Percentiles rank a stretch among this genome's conserved stretches.
Conservation (phyloP, 2,888 invertebrate species). For the Therioaphis trifolii region DNA sequence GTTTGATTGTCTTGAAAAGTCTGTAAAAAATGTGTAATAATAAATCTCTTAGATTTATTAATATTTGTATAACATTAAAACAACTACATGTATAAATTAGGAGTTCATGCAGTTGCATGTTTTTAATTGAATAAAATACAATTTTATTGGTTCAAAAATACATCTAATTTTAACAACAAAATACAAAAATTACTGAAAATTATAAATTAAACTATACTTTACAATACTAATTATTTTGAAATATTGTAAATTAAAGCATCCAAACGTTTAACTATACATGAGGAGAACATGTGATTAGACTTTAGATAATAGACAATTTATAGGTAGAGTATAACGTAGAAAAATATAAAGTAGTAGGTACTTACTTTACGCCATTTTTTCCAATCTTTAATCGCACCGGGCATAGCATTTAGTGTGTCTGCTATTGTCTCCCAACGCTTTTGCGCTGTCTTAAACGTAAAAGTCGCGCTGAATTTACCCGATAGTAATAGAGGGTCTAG, state of each 20-base stretch:
- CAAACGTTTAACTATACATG: not conserved
- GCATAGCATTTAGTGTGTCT: slow-evolving; percentile 8
- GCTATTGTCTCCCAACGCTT: slow-evolving; percentile 9
- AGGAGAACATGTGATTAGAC: too few relatives aligned
- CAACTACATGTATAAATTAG: too few relatives aligned
- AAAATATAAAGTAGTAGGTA: not conserved
- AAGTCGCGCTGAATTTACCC: not conserved
- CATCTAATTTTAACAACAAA: too few relatives aligned
- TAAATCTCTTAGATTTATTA: too few relatives aligned
- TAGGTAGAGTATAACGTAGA: not conserved
- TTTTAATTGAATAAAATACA: too few relatives aligned
- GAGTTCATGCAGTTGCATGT: too few relatives aligned
- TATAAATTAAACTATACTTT: too few relatives aligned
- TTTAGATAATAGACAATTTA: too few relatives aligned
- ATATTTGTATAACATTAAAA: too few relatives aligned
- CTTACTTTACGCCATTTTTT: slow-evolving; percentile 24
- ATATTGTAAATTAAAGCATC: not conserved
- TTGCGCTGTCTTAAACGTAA: slow-evolving; percentile 1
- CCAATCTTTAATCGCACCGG: slow-evolving; percentile 11
- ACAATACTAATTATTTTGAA: not conserved
- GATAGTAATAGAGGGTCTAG: not conserved
- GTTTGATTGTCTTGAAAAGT: slow-evolving; percentile 1
- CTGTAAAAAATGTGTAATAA: not conserved
- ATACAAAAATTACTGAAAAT: too few relatives aligned
- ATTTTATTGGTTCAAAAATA: too few relatives aligned